Evolutionary conservation across 2,797 vertebrate genomes (phyloP).

Genomic region (Nothura maculosa): DNA sequence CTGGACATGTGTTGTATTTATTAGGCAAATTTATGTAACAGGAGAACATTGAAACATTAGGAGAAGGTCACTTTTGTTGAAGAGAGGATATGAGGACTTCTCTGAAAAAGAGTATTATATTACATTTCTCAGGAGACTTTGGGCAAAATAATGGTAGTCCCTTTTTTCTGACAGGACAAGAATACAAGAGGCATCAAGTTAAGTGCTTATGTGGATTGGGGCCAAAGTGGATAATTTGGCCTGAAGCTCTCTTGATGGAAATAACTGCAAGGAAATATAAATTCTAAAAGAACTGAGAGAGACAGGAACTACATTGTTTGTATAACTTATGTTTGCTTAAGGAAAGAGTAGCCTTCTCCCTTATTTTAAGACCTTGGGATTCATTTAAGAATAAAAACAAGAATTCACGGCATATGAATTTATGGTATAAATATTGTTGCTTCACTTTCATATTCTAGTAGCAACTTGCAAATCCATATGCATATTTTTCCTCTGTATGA

Average conservation of each 20-base stretch:
- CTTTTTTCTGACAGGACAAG: fast-evolving
- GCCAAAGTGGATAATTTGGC: constrained; percentile 49
- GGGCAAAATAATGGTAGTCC: not conserved
- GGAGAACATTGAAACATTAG: not conserved
- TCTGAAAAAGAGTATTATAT: not conserved
- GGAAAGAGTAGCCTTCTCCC: not conserved
- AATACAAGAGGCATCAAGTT: not conserved
- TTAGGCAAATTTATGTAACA: not conserved
- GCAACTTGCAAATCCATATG: not conserved
- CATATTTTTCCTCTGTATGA: not conserved
- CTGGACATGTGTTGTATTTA: not conserved
- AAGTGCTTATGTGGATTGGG: constrained; percentile 28
- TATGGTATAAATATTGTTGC: not conserved
- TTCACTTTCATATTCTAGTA: not conserved
- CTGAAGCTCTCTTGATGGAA: not conserved
- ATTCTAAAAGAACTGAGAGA: not conserved
- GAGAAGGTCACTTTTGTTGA: not conserved
- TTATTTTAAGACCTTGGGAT: not conserved
- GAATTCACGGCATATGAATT: not conserved
- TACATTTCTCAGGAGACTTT: not conserved
- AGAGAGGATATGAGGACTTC: not conserved
- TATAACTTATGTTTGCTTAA: not conserved
- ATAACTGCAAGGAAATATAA: not conserved
- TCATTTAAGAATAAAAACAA: not conserved
- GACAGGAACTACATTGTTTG: not conserved